Evolutionary conservation across 2,888 invertebrate genomes (phyloP).

Genomic region (Orgyia antiqua): DNA sequence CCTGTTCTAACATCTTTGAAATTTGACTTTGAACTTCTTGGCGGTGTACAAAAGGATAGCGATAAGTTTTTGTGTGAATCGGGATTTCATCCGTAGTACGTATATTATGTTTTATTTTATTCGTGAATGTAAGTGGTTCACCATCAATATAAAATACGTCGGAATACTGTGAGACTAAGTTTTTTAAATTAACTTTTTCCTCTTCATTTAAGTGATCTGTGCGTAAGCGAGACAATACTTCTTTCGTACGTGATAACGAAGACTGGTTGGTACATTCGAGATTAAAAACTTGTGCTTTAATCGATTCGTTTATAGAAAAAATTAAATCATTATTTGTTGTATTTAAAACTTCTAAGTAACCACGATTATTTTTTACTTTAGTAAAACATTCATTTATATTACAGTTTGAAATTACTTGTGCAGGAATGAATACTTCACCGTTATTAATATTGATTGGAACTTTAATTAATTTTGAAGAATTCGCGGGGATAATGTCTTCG

Average conservation of each 20-base stretch:
- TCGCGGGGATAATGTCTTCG: conserved; percentile 19
- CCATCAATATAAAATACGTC: not conserved
- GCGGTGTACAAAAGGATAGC: conserved; percentile 1
- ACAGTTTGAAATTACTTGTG: conserved; percentile 6
- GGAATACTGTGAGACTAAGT: too few species aligned
- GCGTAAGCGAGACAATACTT: conserved; percentile 1
- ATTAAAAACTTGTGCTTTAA: conserved; percentile 1
- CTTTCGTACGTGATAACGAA: not conserved
- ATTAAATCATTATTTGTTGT: conserved; percentile 9
- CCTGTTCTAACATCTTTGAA: conserved; percentile 2
- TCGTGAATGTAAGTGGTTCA: not conserved
- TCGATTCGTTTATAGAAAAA: not conserved
- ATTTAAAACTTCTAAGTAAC: conserved; percentile 18
- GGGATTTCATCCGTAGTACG: not conserved
- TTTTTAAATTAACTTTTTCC: too few species aligned
- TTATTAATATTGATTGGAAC: conserved; percentile 12
- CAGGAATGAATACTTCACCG: conserved; percentile 12
- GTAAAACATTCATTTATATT: conserved; percentile 16
- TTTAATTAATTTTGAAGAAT: conserved; percentile 13
- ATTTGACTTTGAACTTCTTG: conserved; percentile 1
- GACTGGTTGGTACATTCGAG: not conserved
- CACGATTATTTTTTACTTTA: conserved; percentile 16
- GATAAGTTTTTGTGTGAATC: not conserved
- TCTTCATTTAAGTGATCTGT: too few species aligned
- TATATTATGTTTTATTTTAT: not conserved